Base-by-base conservation (phyloP, 2,113 vertebrate species). In the Setophaga coronata region DNA sequence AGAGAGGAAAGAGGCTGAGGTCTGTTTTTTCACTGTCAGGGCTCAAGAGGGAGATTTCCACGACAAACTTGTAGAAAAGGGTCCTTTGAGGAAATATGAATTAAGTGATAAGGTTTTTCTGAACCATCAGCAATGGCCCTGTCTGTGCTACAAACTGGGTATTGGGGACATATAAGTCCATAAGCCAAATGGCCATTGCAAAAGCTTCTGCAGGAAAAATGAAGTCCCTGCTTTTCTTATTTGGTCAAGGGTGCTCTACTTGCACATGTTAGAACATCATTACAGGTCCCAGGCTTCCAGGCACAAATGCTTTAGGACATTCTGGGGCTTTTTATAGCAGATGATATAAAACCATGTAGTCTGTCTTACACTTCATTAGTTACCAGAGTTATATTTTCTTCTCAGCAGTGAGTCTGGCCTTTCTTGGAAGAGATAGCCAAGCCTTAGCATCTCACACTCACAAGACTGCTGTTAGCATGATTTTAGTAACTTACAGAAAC, bases 281-380 rank as follows among this genome's bases (percentile, higher is more conserved):
- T 66, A 66, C 7, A 71, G 38, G 33, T 24, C 21, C 33, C 24
- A 40, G 36, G 38, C 47, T 87, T 78, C 50, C 61, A 78, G 77
- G 60, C 60, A 80, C 43, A 43, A 74, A 45, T 1, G 16, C 28
- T 70, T 48, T 29, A 76, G 77, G 36, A 89, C 18, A 40, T 60
- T 53, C 51, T 82, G 23, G 36, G 21, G 24, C n/a, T 87, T 92
- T 95, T 95, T 84, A 87, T 21, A 94, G 78, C 60, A 86, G 42
- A 42, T 36, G 29, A 92, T 94, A 90, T 34, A 92, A 92, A 93
- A 66, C 40, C 53, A 4, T 64, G 51, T 33, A 51, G 58, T 40
- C 72, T 95, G 73, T 87, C 65, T 45, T 40, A 84, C 40, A 60
- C 94, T 67, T 92, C 67, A 74, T 95, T 70, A 89, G 43, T 78